Evolutionary conservation across 2,113 vertebrate species (phyloP).

Genomic region (Emydura subglobosa): DNA sequence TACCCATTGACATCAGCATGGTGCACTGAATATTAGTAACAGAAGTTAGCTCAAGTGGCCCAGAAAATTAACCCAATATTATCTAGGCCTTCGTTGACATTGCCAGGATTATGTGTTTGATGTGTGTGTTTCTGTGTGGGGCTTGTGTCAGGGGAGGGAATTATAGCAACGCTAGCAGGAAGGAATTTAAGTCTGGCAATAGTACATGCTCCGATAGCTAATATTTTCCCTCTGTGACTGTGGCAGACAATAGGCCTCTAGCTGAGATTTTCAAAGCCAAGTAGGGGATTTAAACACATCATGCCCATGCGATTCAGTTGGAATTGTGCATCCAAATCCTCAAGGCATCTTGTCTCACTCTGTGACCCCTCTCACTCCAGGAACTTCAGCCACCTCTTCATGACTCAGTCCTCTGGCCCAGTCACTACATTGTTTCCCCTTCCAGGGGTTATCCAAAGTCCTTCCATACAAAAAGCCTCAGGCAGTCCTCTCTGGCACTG

Average conservation of each 20-base stretch:
- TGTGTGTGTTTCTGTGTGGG: background rate
- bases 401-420: too few relatives aligned
- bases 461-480: too few relatives aligned
- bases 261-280: background rate
- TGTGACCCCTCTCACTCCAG: too few relatives aligned
- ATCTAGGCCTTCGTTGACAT: background rate
- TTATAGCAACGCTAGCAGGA: background rate
- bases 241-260: background rate
- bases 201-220: background rate
- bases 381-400: too few relatives aligned
- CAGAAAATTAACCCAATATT: background rate
- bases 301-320: background rate
- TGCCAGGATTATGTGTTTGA: background rate
- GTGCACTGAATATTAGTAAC: background rate
- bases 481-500: too few relatives aligned
- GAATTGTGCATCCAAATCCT: background rate
- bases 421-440: too few relatives aligned
- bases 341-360: background rate
- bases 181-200: background rate
- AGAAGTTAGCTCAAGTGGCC: background rate
- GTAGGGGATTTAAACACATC: rapidly evolving
- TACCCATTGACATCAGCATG: background rate
- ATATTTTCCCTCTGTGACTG: rapidly evolving
- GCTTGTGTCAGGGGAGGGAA: background rate
- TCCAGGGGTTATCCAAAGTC: too few relatives aligned